Base-by-base conservation (phyloP, 1,140 invertebrate species). In the Ceratina japonica region DNA sequence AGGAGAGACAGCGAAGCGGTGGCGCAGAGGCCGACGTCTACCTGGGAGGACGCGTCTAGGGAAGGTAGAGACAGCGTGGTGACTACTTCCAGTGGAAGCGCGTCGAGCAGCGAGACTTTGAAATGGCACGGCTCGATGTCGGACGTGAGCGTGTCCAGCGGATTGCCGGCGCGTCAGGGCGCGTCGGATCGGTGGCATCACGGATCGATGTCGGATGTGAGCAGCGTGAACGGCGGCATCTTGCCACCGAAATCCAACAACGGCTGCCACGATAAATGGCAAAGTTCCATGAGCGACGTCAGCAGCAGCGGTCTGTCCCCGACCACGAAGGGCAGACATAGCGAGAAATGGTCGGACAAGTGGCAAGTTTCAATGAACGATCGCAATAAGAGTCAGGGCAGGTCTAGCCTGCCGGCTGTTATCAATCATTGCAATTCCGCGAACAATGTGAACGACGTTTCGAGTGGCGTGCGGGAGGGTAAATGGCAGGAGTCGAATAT, bases 61-160 rank as follows among this genome's bases (percentile, higher is more conserved):
- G 92, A 94, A 78, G 95, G 95, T 15, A 92, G 95, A 79, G 95
- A 95, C 85, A 96, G 95, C 88, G 95, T 96, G 0, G 95, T 95
- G 3, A 95, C 95, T 51, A 91, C 92, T 22, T 95, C 94, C 70
- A 95, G 94, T 37, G 94, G 95, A 49, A 95, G 94, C 88, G 95
- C 95, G 58, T 96, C 95, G 59, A 96, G 96, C 51, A 96, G 95
- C 83, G 96, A 97, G 87, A 97, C 96, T 10, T 91, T 97, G 1
- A 97, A 97, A 91, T 97, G 96, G 96, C 95, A 96, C 84, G 95
- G 95, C 31, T 96, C 96, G 8, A 95, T 95, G 92, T 96, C 95
- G 86, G 96, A 96, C 87, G 94, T 96, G 13, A 96, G 95, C 79
- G 94, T 95, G 24, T 94, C 95, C 7, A 95, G 94, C 54, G 91